A percentile compares a stretch with the other conserved stretches of the same genome.
Evolutionary conservation across 1,140 invertebrate species (phyloP).

Genomic region (Monomorium pharaonis): DNA sequence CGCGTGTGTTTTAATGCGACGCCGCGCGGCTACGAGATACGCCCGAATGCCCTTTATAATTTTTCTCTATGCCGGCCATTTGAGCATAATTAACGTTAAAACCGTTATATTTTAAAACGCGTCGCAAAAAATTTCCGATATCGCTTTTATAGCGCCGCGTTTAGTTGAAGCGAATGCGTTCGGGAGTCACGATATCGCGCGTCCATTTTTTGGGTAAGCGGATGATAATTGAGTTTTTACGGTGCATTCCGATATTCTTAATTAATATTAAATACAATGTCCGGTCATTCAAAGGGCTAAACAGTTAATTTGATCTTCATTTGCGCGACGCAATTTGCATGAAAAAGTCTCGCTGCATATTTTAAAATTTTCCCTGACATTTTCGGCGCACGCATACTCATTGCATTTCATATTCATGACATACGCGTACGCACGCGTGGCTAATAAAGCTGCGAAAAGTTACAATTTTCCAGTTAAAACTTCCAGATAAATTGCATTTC

Average conservation of each 20-base stretch:
- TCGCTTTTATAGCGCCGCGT: constrained; percentile 12
- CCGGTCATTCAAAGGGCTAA: background rate
- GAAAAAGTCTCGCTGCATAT: constrained; percentile 30
- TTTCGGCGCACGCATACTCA: background rate
- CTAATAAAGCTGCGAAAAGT: constrained; percentile 43
- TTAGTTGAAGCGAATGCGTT: background rate
- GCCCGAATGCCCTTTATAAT: constrained; percentile 51
- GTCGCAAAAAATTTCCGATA: constrained; percentile 43
- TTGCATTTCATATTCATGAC: constrained; percentile 36
- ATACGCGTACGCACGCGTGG: background rate
- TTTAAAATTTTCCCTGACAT: constrained; percentile 14
- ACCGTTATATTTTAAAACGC: constrained; percentile 48
- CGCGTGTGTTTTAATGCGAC: constrained; percentile 40
- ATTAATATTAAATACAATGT: constrained; percentile 18
- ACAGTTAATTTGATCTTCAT: constrained; percentile 3
- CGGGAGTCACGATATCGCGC: background rate
- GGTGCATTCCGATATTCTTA: background rate
- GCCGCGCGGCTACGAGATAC: constrained; percentile 28
- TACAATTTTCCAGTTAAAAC: constrained; percentile 38
- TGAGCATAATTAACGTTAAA: constrained; percentile 56
- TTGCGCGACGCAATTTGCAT: background rate
- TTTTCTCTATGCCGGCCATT: constrained; percentile 32
- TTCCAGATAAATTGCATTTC: constrained; percentile 32
- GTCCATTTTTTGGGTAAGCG: constrained; percentile 12
- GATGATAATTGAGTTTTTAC: constrained; percentile 1